Evolutionary conservation across 2,888 invertebrate species (phyloP), one percentile per base, ranked within the genome.

Genomic region (Cosmorhoe ocellata): DNA sequence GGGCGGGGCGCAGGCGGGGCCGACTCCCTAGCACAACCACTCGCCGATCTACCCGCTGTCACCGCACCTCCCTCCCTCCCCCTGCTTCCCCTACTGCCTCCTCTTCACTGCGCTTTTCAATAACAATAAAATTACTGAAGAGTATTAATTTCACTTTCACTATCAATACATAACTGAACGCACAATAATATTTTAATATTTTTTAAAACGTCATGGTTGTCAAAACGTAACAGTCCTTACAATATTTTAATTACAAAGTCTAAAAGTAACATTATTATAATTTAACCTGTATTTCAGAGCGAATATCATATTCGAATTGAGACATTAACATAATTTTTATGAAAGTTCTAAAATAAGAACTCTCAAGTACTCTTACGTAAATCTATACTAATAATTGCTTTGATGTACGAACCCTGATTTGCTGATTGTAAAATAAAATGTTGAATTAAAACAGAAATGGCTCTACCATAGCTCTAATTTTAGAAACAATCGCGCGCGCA

Each of bases 31-130:
- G 63, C 64, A 63, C 83, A 74, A 67, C 82, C 84, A 84, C 80
- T 84, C 72, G 77, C 72, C 75, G 78, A 73, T 65, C 78, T 76
- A 74, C 85, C 86, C 83, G 84, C 86, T 82, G 84, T 78, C 80
- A 75, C 82, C 74, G 55, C 58, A 61, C 66, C 70, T 64, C 67
- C 69, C 70, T 64, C 67, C 69, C 71, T 61, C 68, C 71, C 76
- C 66, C 74, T 31, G 27, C 11, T 33, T 36, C 69, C 64, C 61
- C 61, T 59, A 63, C 57, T 66, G 70, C 66, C 67, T 62, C 59
- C 71, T 39, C 39, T 66, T 69, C 74, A 57, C 67, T 66, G 69
- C 72, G 75, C 77, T 76, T 77, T 76, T 75, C 77, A 78, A 78
- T 83, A 82, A 83, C 79, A 84, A 82, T 76, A 68, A 74, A 69